phyloP scores from a whole-genome alignment of 2,797 vertebrate species.

The Oryzias sinensis region DNA sequence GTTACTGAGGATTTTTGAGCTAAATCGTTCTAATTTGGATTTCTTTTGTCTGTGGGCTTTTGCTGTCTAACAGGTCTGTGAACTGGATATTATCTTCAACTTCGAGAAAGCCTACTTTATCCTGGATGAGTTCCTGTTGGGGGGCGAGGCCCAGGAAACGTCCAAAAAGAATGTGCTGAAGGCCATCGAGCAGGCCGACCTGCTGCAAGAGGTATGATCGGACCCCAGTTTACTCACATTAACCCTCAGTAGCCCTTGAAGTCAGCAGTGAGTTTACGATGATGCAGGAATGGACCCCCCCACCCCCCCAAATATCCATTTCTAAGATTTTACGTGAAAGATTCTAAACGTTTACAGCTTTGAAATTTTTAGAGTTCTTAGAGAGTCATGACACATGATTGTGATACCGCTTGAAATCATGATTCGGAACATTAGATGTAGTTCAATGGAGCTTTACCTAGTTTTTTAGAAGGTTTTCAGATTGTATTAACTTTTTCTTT shows the following conservation, averaged over 20 bases:
- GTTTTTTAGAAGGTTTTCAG: no score
- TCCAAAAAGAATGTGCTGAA: conserved; percentile 99
- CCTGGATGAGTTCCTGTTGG: conserved; percentile 97
- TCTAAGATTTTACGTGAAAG: no score
- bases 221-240: background rate
- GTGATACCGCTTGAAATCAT: no score
- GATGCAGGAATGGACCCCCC: no score
- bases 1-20: background rate
- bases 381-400: no score
- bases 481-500: no score
- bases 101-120: conserved; percentile 99
- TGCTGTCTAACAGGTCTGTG: conserved; percentile 85
- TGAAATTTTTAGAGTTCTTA: no score
- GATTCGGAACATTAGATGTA: no score
- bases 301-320: no score
- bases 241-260: background rate
- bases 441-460: no score
- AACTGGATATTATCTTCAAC: conserved; percentile 99
- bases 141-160: conserved; percentile 97
- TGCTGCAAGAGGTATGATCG: conserved; percentile 92
- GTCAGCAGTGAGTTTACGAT: no score
- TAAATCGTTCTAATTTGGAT: conserved; percentile 5
- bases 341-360: no score
- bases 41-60: conserved; percentile 5
- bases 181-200: conserved; percentile 96